Percentiles rank a stretch among this genome's conserved stretches.
These are phyloP conservation scores for Canis aureus DNA, from an alignment of 2,113 vertebrate genomes.

Conservation along the genomic window DNA sequence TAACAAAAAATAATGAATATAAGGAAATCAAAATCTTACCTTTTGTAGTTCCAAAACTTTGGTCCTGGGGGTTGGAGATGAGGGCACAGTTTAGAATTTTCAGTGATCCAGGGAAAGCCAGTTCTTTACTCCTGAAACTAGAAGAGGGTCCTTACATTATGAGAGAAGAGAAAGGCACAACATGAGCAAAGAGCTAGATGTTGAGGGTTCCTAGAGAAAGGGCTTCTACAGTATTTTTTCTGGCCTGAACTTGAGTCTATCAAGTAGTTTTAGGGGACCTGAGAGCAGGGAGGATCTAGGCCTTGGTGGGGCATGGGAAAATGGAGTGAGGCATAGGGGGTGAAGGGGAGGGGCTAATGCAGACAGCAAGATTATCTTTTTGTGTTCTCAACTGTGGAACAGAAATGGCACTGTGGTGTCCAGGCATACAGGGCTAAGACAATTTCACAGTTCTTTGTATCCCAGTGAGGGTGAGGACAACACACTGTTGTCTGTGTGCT, in stretches of 20 bases:
- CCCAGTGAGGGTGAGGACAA: background rate
- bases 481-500: background rate
- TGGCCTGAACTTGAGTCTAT: background rate
- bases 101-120: background rate
- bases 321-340: fast-evolving
- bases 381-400: background rate
- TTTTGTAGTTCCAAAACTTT: background rate
- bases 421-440: background rate
- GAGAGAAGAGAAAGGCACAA: background rate
- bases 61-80: background rate
- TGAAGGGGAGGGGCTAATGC: too few species aligned
- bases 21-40: background rate
- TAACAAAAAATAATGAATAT: background rate
- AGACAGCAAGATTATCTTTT: background rate
- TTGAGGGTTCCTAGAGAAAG: background rate
- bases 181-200: background rate
- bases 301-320: background rate
- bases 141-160: background rate
- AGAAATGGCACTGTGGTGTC: background rate
- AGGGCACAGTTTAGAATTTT: background rate
- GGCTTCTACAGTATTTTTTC: fast-evolving
- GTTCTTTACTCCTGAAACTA: background rate
- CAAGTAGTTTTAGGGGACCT: background rate
- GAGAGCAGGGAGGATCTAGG: background rate
- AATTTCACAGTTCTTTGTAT: background rate